A percentile compares a stretch with the other conserved stretches of the same genome.
These are phyloP conservation scores for Parnassius apollo DNA, from an alignment of 2,888 invertebrate genomes.

Conservation along the genomic window DNA sequence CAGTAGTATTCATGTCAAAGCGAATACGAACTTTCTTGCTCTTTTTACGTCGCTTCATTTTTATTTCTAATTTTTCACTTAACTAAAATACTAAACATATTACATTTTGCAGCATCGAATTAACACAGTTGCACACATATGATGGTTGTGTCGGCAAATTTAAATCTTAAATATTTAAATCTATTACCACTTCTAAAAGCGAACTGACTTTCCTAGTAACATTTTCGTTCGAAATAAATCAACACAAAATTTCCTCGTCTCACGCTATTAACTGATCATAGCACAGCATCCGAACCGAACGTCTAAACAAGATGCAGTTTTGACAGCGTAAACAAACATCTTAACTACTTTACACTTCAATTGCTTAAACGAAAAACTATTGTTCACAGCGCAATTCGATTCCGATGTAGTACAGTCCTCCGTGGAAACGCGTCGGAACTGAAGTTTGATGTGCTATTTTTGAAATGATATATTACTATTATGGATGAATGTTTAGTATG, in stretches of 20 bases:
- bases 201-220: background rate
- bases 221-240: too few species aligned
- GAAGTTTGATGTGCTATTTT: slow-evolving; percentile 33
- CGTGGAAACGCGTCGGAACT: slow-evolving; percentile 24
- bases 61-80: slow-evolving; percentile 26
- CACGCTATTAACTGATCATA: slow-evolving; percentile 9
- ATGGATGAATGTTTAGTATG: slow-evolving; percentile 26
- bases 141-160: background rate
- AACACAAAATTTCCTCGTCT: too few species aligned
- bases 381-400: slow-evolving; percentile 5
- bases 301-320: slow-evolving; percentile 8
- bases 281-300: slow-evolving; percentile 1
- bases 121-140: background rate
- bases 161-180: background rate
- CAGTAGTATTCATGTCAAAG: slow-evolving; percentile 60
- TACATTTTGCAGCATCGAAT: background rate
- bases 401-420: slow-evolving; percentile 13
- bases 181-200: background rate
- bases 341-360: slow-evolving; percentile 3
- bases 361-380: background rate
- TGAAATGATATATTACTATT: slow-evolving; percentile 28
- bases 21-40: slow-evolving; percentile 57
- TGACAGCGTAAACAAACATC: slow-evolving; percentile 14
- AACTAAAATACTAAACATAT: background rate
- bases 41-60: slow-evolving; percentile 67